Percentiles rank a stretch among this genome's conserved stretches.
Conservation (phyloP, 1,140 invertebrate genomes). For the Triops longicaudatus region DNA sequence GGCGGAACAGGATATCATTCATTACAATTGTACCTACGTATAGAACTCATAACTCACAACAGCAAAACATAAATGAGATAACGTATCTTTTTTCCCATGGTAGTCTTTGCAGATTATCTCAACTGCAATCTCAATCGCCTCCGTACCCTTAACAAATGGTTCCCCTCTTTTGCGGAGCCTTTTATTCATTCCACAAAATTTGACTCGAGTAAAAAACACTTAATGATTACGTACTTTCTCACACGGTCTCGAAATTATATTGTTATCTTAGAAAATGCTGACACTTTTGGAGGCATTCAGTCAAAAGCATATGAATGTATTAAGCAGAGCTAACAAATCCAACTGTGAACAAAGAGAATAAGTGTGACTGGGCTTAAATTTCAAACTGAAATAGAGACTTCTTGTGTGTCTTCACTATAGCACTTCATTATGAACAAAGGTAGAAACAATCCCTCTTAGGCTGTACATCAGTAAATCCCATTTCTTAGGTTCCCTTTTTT, state of each 20-base stretch:
- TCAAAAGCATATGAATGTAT: conserved; percentile 15
- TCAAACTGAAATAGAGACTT: neutral
- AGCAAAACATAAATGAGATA: too few species aligned
- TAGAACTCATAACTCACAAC: too few species aligned
- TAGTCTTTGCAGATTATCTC: too few species aligned
- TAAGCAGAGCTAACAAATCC: conserved; percentile 2
- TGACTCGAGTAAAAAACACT: too few species aligned
- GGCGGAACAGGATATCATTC: too few species aligned
- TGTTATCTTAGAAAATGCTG: neutral
- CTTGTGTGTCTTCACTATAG: neutral
- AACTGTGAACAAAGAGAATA: neutral
- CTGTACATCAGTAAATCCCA: neutral
- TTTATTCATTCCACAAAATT: too few species aligned
- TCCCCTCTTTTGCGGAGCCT: too few species aligned
- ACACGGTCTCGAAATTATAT: neutral
- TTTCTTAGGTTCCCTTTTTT: neutral
- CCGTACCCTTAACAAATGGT: too few species aligned
- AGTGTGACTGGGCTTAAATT: neutral
- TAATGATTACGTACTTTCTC: too few species aligned
- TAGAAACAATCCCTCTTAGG: neutral
- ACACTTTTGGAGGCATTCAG: neutral
- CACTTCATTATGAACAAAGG: conserved; percentile 12
- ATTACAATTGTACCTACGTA: too few species aligned
- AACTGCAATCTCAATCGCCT: too few species aligned
- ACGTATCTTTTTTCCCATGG: too few species aligned